Evolutionary conservation across 23 tunicate genomes (phyloP).

Genomic region (Ascidia mentula): DNA sequence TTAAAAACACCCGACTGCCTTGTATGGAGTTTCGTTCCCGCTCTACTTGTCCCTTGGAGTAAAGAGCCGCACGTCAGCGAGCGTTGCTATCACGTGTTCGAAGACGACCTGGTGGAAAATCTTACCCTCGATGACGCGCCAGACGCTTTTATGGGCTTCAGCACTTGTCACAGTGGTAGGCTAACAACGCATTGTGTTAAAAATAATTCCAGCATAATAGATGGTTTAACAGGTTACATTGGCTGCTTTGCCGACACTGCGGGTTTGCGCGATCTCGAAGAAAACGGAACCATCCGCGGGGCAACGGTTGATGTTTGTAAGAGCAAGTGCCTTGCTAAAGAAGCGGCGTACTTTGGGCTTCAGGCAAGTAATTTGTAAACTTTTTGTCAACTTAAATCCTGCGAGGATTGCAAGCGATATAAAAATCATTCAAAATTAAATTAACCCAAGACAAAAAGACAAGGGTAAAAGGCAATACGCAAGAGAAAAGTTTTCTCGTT

Average conservation of each 20-base stretch:
- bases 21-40: neutral
- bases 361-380: neutral
- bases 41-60: neutral
- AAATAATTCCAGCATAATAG: neutral
- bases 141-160: neutral
- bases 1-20: neutral
- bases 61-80: neutral
- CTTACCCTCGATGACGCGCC: neutral
- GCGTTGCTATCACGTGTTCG: neutral
- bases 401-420: too few species aligned
- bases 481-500: too few species aligned
- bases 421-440: too few species aligned
- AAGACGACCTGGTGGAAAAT: neutral
- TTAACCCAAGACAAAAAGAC: too few species aligned
- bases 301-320: neutral
- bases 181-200: neutral
- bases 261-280: neutral
- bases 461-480: too few species aligned
- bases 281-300: neutral
- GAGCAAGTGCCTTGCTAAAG: neutral
- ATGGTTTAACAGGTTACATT: neutral
- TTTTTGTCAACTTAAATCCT: too few species aligned
- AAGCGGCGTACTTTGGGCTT: neutral
- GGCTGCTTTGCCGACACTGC: conserved; percentile 1
- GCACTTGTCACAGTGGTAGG: neutral